Conservation (phyloP, 2,113 vertebrate species). For the Corythaeola cristata region DNA sequence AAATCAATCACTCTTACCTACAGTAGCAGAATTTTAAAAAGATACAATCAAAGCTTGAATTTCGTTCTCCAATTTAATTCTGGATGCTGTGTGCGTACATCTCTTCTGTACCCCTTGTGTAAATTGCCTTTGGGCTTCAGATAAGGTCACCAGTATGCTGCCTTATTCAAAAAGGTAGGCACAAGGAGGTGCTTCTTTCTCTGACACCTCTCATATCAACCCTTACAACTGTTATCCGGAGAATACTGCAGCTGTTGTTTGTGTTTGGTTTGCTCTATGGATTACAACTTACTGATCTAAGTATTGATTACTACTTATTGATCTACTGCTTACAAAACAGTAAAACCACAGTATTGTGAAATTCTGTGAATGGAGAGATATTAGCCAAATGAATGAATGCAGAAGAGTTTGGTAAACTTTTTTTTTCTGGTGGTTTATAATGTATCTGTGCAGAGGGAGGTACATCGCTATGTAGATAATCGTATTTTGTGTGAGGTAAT, state of each 20-base stretch:
- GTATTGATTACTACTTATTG: no score
- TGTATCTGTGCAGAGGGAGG: background rate
- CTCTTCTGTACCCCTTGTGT: background rate
- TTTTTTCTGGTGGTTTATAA: background rate
- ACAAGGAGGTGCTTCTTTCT: background rate
- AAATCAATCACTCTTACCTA: slow-evolving; percentile 22
- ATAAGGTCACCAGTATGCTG: background rate
- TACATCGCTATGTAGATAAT: background rate
- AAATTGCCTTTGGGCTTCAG: background rate
- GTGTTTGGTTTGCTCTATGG: background rate
- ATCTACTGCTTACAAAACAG: background rate
- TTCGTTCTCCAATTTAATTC: background rate
- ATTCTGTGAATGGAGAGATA: background rate
- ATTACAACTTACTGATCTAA: background rate
- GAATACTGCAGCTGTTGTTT: background rate
- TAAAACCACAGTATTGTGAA: background rate
- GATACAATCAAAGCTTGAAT: background rate
- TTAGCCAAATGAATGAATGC: background rate
- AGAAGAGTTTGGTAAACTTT: background rate
- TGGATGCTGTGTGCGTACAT: background rate
- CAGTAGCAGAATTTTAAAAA: slow-evolving; percentile 31
- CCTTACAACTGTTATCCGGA: background rate
- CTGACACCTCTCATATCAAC: background rate
- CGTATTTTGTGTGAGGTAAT: rapidly evolving
- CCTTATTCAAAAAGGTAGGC: background rate